Evolutionary conservation across 2,888 invertebrate genomes (phyloP).

Genomic region (Autographa gamma): DNA sequence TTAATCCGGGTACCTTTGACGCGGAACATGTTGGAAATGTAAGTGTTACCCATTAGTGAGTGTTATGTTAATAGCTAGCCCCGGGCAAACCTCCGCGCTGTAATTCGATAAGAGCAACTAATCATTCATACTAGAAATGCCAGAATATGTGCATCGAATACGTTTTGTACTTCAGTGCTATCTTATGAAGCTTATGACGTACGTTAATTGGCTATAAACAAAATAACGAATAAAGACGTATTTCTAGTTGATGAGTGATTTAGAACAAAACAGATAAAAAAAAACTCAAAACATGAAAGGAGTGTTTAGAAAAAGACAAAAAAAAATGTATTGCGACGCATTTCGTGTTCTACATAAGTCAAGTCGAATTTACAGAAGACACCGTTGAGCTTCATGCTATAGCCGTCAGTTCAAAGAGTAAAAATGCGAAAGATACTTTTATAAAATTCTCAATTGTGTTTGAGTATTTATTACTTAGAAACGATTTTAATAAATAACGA

Average conservation of each 20-base stretch:
- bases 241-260: not conserved
- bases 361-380: no score
- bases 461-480: no score
- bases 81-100: constrained; percentile 17
- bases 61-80: constrained; percentile 28
- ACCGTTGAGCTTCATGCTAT: no score
- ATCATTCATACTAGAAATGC: constrained; percentile 20
- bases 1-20: constrained; percentile 22
- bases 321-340: no score
- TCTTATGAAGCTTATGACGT: not conserved
- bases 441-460: no score
- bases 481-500: no score
- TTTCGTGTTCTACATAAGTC: no score
- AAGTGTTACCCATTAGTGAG: constrained; percentile 23
- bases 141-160: constrained; percentile 13
- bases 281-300: no score
- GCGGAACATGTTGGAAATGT: constrained; percentile 15
- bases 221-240: not conserved
- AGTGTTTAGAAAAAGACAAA: no score
- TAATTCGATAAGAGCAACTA: constrained; percentile 31
- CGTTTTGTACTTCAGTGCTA: not conserved
- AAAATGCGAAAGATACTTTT: no score
- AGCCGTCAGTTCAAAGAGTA: no score
- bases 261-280: not conserved
- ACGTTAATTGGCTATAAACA: not conserved